phyloP scores from a whole-genome alignment of 2,797 vertebrate genomes.

The Hydrolagus colliei region DNA sequence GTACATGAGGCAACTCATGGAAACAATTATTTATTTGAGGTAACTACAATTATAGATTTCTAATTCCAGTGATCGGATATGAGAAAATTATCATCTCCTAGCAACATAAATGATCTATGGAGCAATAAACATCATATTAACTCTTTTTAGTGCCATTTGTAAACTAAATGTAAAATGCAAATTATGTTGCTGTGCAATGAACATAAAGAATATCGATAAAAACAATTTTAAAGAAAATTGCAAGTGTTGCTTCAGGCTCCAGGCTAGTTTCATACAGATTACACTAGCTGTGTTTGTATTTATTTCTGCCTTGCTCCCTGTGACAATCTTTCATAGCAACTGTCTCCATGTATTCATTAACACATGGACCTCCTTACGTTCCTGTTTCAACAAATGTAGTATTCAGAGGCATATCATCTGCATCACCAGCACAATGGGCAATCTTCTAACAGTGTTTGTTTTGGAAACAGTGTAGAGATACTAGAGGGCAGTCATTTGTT shows the following conservation, averaged over 20 bases:
- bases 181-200: too few species aligned
- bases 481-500: background rate
- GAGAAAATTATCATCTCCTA: too few species aligned
- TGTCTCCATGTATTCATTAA: conserved; percentile 48
- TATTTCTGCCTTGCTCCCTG: background rate
- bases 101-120: too few species aligned
- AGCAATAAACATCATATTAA: too few species aligned
- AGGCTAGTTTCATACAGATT: background rate
- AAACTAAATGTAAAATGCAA: too few species aligned
- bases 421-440: background rate
- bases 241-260: background rate
- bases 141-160: too few species aligned
- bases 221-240: background rate
- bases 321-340: conserved; percentile 39
- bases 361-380: conserved; percentile 32
- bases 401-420: background rate
- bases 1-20: too few species aligned
- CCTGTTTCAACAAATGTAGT: background rate
- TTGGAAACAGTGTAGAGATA: background rate
- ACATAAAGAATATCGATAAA: background rate
- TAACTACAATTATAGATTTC: too few species aligned
- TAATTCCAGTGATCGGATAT: too few species aligned
- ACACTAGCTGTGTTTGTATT: background rate
- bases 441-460: background rate
- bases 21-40: too few species aligned